Conservation (phyloP, 2,888 invertebrate species). For the Diachrysia chrysitis region DNA sequence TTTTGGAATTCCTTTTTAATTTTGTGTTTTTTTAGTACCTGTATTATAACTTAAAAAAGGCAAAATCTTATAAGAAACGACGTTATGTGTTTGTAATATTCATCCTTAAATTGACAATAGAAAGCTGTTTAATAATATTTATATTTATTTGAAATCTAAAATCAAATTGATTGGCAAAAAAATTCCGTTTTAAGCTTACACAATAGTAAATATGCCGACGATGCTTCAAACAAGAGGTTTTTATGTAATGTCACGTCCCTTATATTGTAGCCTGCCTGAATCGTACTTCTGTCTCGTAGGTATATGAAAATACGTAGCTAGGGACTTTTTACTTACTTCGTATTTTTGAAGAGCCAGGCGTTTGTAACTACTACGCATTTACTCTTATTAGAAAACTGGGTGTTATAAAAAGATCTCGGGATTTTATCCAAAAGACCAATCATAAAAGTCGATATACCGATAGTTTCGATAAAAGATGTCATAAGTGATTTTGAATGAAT, state of each 20-base stretch:
- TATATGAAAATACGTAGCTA: not conserved
- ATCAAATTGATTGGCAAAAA: not conserved
- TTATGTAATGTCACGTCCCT: not conserved
- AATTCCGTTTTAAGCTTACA: not conserved
- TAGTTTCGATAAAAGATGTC: no score
- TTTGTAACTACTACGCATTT: not conserved
- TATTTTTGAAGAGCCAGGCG: not conserved
- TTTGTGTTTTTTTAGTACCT: not conserved
- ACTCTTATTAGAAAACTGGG: no score
- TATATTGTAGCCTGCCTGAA: not conserved
- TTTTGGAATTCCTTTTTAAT: not conserved
- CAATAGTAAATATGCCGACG: not conserved
- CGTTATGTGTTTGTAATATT: no score
- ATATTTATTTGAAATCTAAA: not conserved
- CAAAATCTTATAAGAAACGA: no score
- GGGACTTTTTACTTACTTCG: not conserved
- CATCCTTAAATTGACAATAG: no score
- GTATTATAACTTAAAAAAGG: no score
- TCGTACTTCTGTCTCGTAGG: no score
- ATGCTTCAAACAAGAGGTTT: not conserved
- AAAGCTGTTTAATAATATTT: no score
- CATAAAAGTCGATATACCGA: no score
- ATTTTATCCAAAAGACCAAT: no score
- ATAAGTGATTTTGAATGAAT: no score
- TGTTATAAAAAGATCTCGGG: no score